Conservation (phyloP, 2,113 vertebrate species). For the Hiodon alosoides region DNA sequence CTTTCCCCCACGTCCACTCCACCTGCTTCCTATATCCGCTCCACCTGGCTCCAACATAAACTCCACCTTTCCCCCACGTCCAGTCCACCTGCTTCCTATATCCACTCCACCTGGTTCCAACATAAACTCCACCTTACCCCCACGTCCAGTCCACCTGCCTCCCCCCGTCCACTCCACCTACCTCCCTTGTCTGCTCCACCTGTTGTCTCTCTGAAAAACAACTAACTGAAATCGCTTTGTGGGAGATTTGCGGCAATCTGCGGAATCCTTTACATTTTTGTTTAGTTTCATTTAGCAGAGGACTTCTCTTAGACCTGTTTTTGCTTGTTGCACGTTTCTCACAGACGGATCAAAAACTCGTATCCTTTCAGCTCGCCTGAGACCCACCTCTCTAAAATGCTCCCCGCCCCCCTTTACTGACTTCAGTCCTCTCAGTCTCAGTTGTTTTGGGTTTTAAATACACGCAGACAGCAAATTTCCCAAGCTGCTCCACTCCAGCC, state of each 20-base stretch:
- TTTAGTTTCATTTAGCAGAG: background rate
- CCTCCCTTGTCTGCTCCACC: background rate
- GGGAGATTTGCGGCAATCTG: background rate
- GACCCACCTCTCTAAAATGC: background rate
- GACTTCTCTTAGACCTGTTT: background rate
- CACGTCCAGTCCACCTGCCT: too few relatives aligned
- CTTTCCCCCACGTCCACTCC: too few relatives aligned
- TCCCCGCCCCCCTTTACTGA: background rate
- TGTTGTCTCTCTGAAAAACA: background rate
- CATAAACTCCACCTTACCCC: too few relatives aligned
- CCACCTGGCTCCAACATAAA: background rate
- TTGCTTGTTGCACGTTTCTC: background rate
- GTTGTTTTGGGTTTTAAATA: constrained; percentile 15
- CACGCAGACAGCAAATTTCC: background rate
- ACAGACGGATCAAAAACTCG: constrained; percentile 29
- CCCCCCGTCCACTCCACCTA: background rate
- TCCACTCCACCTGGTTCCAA: too few relatives aligned
- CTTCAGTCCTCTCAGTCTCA: constrained; percentile 1
- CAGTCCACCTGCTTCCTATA: background rate
- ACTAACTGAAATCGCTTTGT: background rate
- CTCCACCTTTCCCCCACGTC: background rate
- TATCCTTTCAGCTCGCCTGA: background rate
- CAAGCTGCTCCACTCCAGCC: constrained; percentile 2
- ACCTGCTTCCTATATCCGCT: background rate
- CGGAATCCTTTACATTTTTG: background rate